These are phyloP conservation scores for Drepanosiphum platanoidis DNA, from an alignment of 2,888 invertebrate species.

Conservation along the genomic window DNA sequence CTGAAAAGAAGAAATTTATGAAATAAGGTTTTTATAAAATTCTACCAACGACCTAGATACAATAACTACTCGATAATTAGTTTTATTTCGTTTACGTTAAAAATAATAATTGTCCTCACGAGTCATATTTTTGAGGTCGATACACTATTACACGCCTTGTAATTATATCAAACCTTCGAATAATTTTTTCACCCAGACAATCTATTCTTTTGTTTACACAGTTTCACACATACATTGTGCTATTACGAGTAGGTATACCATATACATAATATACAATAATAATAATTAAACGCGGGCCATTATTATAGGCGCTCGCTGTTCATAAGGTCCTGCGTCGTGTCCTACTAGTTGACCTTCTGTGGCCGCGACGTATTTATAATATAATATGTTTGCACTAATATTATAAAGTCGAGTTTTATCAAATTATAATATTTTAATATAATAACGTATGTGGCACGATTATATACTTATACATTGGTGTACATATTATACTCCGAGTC, in stretches of 20 bases:
- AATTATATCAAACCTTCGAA: conserved; percentile 48
- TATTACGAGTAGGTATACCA: neutral
- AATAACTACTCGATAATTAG: conserved; percentile 12
- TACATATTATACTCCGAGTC: too few relatives aligned
- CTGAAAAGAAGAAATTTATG: neutral
- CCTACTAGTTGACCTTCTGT: conserved; percentile 41
- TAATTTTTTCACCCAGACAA: conserved; percentile 31
- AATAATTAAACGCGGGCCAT: conserved; percentile 18
- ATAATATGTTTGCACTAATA: too few relatives aligned
- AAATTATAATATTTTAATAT: conserved; percentile 5
- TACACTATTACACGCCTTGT: conserved; percentile 22
- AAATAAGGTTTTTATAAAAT: conserved; percentile 15
- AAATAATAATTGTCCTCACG: neutral
- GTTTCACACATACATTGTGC: conserved; percentile 33
- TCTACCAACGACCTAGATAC: neutral
- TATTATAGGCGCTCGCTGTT: neutral
- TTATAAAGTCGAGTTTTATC: conserved; percentile 7
- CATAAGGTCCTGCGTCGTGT: conserved; percentile 5
- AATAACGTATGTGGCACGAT: neutral
- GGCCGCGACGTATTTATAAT: neutral
- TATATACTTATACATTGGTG: neutral
- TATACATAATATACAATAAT: neutral
- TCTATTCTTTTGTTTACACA: conserved; percentile 36
- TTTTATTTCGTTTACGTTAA: conserved; percentile 3
- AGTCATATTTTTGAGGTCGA: conserved; percentile 3